Percentiles rank a stretch among this genome's conserved stretches.
phyloP scores from a whole-genome alignment of 2,888 invertebrate species.

The Drosophila borborema region DNA sequence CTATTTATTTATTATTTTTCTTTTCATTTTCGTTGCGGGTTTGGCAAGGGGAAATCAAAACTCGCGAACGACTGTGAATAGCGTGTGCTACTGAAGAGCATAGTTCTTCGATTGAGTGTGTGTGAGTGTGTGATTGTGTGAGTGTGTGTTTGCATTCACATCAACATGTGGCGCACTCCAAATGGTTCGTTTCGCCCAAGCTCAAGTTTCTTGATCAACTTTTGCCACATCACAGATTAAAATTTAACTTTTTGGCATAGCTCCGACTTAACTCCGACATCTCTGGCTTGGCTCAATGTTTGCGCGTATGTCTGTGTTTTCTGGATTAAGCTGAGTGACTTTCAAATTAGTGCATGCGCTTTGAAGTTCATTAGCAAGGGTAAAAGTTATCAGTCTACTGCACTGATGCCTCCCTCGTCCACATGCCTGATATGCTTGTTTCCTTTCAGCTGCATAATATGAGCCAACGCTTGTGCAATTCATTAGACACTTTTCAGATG shows the following conservation, averaged over 20 bases:
- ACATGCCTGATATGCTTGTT: slow-evolving; percentile 16
- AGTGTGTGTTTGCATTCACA: slow-evolving; percentile 46
- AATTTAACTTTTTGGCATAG: slow-evolving; percentile 78
- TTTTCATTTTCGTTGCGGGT: neutral
- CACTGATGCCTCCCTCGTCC: slow-evolving; percentile 39
- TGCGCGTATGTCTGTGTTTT: slow-evolving; percentile 31
- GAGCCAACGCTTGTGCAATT: neutral
- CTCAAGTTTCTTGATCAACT: slow-evolving; percentile 77
- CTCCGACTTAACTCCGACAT: slow-evolving; percentile 46
- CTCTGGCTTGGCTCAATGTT: slow-evolving; percentile 25
- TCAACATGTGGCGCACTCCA: slow-evolving; percentile 64
- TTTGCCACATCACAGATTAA: slow-evolving; percentile 80
- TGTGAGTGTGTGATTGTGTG: slow-evolving; percentile 32
- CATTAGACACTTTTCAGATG: neutral
- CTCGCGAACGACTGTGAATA: slow-evolving; percentile 46
- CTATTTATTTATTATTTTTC: slow-evolving; percentile 63
- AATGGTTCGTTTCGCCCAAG: slow-evolving; percentile 38
- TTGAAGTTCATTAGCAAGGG: slow-evolving; percentile 72
- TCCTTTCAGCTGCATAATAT: slow-evolving; percentile 19
- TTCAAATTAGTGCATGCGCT: slow-evolving; percentile 74
- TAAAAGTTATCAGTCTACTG: slow-evolving; percentile 73
- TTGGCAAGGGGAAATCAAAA: slow-evolving; percentile 12
- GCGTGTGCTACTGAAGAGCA: slow-evolving; percentile 45
- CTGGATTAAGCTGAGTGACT: slow-evolving; percentile 74
- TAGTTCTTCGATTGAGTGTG: slow-evolving; percentile 6